These are phyloP conservation scores for Chionomys nivalis DNA, from an alignment of 2,113 vertebrate genomes.

Conservation along the genomic window DNA sequence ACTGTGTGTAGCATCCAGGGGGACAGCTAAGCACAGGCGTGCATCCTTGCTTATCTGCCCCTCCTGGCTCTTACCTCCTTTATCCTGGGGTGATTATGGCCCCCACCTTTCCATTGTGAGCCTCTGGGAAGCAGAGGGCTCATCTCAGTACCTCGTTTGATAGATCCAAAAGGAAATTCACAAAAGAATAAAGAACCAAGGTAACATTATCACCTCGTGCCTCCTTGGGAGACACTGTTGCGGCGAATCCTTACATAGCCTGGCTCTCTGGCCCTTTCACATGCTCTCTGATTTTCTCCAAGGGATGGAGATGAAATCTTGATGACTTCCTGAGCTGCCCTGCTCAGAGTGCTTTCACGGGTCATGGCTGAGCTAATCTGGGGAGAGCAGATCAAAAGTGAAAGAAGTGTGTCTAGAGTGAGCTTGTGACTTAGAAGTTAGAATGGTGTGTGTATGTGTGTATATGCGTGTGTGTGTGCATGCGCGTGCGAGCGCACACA, in stretches of 20 bases:
- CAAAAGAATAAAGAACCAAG: conserved; percentile 62
- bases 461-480: neutral
- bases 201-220: neutral
- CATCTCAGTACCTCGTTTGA: conserved; percentile 47
- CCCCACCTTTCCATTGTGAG: conserved; percentile 63
- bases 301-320: conserved; percentile 60
- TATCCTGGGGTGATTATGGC: conserved; percentile 24
- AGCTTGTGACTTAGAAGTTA: conserved; percentile 63
- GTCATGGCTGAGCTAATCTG: conserved; percentile 78
- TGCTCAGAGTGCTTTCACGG: conserved; percentile 70
- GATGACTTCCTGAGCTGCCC: conserved; percentile 52
- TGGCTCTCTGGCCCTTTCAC: conserved; percentile 66
- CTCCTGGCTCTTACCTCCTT: conserved; percentile 26
- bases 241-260: conserved; percentile 51
- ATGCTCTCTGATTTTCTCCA: conserved; percentile 37
- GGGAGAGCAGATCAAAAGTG: conserved; percentile 65
- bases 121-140: conserved; percentile 39
- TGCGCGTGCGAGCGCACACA: fast-evolving
- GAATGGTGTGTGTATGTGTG: conserved; percentile 16
- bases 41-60: neutral
- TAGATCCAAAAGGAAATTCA: conserved; percentile 57
- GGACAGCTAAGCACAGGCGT: neutral
- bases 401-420: conserved; percentile 16
- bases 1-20: neutral
- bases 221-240: conserved; percentile 53